These are phyloP conservation scores for Artibeus lituratus DNA, from an alignment of 2,797 vertebrate species.

Conservation along the genomic window DNA sequence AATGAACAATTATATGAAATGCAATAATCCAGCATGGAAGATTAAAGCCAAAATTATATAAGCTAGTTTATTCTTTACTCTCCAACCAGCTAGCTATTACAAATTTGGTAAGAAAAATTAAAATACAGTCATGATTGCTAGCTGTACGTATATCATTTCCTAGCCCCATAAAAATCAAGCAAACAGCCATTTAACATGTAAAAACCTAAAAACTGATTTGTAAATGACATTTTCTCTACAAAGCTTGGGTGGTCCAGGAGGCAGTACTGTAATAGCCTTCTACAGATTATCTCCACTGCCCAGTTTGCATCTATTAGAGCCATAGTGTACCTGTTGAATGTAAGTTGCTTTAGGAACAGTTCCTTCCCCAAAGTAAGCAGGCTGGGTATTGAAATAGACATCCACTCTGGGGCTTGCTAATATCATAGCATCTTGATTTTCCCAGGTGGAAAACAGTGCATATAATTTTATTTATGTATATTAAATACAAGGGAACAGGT, in stretches of 20 bases:
- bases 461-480: not conserved
- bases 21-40: not conserved
- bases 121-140: not conserved
- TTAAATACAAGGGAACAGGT: not conserved
- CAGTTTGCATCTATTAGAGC: not conserved
- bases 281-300: not conserved
- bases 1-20: not conserved
- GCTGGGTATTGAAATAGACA: slow-evolving; percentile 9
- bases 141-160: not conserved
- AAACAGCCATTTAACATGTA: not conserved
- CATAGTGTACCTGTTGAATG: slow-evolving; percentile 16
- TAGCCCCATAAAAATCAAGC: not conserved
- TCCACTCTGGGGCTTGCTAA: not conserved
- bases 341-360: slow-evolving; percentile 43
- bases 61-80: not conserved
- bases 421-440: slow-evolving; percentile 9
- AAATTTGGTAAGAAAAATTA: not conserved
- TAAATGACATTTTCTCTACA: slow-evolving; percentile 36
- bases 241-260: not conserved
- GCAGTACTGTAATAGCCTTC: not conserved
- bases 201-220: not conserved
- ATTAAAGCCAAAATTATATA: not conserved
- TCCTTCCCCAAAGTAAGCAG: not conserved
- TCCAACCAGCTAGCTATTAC: not conserved
- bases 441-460: not conserved